Conservation (phyloP, 2,888 invertebrate genomes). For the Cheilosia impressa region DNA sequence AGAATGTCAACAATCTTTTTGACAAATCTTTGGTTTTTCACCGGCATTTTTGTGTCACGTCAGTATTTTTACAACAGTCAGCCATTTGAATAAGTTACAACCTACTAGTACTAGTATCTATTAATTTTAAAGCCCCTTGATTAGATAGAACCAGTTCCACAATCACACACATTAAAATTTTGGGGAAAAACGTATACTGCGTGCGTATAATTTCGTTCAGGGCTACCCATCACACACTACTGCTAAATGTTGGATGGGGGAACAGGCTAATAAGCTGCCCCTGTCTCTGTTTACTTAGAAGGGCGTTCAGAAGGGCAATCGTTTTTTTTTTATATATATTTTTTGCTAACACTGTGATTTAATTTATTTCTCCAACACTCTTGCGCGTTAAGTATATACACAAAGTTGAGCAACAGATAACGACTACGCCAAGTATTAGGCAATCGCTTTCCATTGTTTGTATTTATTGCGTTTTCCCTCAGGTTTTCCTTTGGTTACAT, state of each 20-base stretch:
- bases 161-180: not conserved
- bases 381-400: not conserved
- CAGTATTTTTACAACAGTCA: not conserved
- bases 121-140: not conserved
- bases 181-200: not conserved
- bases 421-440: slow-evolving; percentile 24
- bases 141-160: slow-evolving; percentile 19
- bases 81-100: not conserved
- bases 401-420: slow-evolving; percentile 17
- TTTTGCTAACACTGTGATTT: slow-evolving; percentile 9
- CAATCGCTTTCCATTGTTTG: slow-evolving; percentile 44
- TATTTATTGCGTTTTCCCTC: slow-evolving; percentile 49
- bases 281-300: not conserved
- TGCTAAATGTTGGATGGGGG: not conserved
- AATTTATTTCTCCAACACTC: slow-evolving; percentile 7
- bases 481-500: slow-evolving; percentile 20
- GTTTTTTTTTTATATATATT: not conserved
- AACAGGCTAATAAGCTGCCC: slow-evolving; percentile 3
- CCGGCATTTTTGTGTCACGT: not conserved
- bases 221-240: not conserved
- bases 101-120: slow-evolving; percentile 3
- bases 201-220: not conserved
- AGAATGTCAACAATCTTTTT: too few relatives aligned
- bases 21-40: not conserved
- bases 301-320: slow-evolving; percentile 16